Base-by-base conservation (phyloP, 2,797 vertebrate genomes). In the Protosalanx chinensis region DNA sequence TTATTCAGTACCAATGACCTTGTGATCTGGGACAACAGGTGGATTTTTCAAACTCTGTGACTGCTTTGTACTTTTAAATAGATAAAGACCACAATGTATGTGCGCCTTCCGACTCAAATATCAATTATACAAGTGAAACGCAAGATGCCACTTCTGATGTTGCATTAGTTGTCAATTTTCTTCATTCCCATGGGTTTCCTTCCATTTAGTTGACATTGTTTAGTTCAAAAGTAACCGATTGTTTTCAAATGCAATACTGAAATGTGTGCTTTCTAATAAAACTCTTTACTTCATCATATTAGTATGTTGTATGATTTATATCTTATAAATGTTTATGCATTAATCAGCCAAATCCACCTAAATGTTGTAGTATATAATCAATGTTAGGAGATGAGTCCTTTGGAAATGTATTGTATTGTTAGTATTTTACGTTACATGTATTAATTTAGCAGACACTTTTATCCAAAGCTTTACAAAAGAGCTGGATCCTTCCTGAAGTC, bases 181-280 rank as follows among this genome's bases (percentile, higher is more conserved):
- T 88, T 86, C 86, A 90, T 90, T 91, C 89, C 88, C 83, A 86
- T 80, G 89, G 83, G 83, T 88, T 81, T 86, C 76, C 60, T 72
- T 74, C 83, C 81, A 84, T 90, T 77, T 66, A 62, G 68, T n/a
- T 73, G 69, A 77, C 64, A 67, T 76, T 89, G 83, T 89, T 86
- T 91, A 86, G 87, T 90, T 83, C 76, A 87, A 83, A 73, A 89
- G 68, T 86, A 85, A 77, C 78, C 85, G 78, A 86, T 92, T 91
- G 88, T 79, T 92, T 91, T 91, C 82, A 81, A 89, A 92, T 91
- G 92, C 91, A 92, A 91, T 91, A 91, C 88, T 86, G 84, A 91
- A 90, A 87, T 90, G 82, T 88, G 82, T 90, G 91, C 91, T 93
- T 92, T 92, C 86, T 93, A 93, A 93, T 93, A 93, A 93, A 93